Base-by-base conservation (phyloP, 2,113 vertebrate species). In the Dicaeum eximium region DNA sequence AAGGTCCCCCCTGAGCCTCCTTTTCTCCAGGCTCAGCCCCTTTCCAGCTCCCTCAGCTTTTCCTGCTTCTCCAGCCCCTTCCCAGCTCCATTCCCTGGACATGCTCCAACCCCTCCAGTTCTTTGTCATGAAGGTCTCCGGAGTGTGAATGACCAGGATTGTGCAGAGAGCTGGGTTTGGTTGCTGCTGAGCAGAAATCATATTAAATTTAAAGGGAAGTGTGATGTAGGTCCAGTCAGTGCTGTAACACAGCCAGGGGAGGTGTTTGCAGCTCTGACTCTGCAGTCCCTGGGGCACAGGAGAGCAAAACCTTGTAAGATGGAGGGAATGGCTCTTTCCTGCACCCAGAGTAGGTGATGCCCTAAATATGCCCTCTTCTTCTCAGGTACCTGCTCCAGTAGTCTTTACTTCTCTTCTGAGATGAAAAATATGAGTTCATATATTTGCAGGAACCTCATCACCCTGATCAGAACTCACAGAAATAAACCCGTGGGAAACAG, bases 81-180 rank as follows among this genome's bases (percentile, higher is more conserved):
- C 15, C 12, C 77, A 80, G 37, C 33, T 51, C 28, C 23, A 33
- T 37, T 4, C 38, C 23, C 61, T 74, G 38, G 13, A 35, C n/a
- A 17, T 0, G 0, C 25, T 35, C 16, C 69, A 81, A 20, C 38
- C 16, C 28, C n/a, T 53, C 38, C 1, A 5, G 4, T 30, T 19
- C 24, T 61, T 61, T 54, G 30, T 1, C 54, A 24, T 2, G 9
- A 64, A 80, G 47, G 8, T 73, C 27, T 75, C 71, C 64, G 67
- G 14, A 45, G 42, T 33, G 35, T 78, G 57, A 61, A 33, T 1
- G 4, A 54, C 24, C 67, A 80, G 48, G 64, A 11, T 14, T 38
- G 47, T 89, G 65, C 73, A 86, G 47, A 58, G 38, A 72, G 57
- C 44, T 75, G 47, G 27, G 50, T 72, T 87, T 87, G n/a, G 40